Conservation (phyloP, 2,113 vertebrate species). For the Ptychochromis oligacanthus region DNA sequence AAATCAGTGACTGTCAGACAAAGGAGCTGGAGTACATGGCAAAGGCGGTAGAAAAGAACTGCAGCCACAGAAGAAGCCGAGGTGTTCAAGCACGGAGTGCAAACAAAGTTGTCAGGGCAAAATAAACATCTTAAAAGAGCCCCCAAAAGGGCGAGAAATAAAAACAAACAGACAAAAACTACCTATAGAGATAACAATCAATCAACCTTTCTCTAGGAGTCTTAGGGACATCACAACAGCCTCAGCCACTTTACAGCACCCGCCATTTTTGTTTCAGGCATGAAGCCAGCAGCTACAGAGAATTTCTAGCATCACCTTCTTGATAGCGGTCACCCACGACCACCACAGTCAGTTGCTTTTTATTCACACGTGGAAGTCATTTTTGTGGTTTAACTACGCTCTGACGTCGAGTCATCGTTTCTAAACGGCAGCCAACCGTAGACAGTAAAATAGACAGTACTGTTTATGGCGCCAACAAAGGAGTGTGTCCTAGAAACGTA, state of each 20-base stretch:
- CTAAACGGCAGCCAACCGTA: too few species aligned
- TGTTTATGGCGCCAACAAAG: too few species aligned
- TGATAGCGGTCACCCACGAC: background rate
- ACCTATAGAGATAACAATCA: background rate
- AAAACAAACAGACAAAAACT: too few species aligned
- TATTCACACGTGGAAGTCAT: background rate
- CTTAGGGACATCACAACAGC: too few species aligned
- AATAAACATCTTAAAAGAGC: background rate
- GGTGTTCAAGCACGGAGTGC: background rate
- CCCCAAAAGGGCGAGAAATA: background rate
- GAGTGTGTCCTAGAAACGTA: too few species aligned
- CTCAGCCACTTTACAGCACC: background rate
- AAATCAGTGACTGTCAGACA: background rate
- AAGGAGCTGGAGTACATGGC: background rate
- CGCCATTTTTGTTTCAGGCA: background rate
- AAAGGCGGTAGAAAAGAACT: background rate
- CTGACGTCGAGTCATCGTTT: background rate
- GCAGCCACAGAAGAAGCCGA: background rate
- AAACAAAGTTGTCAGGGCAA: background rate
- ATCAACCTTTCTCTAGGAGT: too few species aligned
- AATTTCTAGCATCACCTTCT: background rate
- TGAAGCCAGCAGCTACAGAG: background rate
- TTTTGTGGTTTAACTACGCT: background rate
- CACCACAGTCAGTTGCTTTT: background rate
- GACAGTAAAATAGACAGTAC: too few species aligned